Conservation (phyloP, 2,888 invertebrate genomes). For the Bibio marci region DNA sequence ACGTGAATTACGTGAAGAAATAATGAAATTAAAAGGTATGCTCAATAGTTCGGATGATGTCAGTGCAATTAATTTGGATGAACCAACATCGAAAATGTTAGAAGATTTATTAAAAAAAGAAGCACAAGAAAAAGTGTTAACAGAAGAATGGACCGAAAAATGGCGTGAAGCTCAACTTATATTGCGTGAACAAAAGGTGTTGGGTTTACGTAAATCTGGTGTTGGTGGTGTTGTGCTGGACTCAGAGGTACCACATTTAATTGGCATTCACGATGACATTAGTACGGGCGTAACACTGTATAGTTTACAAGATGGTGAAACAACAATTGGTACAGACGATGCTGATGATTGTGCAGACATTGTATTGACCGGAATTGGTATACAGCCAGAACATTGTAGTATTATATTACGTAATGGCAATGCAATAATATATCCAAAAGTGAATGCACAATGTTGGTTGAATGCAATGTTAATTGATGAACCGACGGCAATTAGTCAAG, state of each 20-base stretch:
- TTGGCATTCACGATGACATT: conserved; percentile 81
- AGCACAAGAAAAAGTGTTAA: conserved; percentile 74
- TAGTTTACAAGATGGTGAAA: conserved; percentile 80
- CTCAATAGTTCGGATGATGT: conserved; percentile 28
- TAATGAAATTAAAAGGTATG: conserved; percentile 60
- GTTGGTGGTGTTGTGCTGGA: conserved; percentile 80
- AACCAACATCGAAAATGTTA: conserved; percentile 47
- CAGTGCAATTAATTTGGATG: conserved; percentile 42
- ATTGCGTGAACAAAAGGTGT: conserved; percentile 69
- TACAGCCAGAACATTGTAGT: conserved; percentile 61
- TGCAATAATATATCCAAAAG: conserved; percentile 54
- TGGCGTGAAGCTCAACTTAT: conserved; percentile 85
- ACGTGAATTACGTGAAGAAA: conserved; percentile 68
- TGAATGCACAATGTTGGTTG: conserved; percentile 64
- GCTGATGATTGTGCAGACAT: conserved; percentile 51
- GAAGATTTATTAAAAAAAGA: conserved; percentile 80
- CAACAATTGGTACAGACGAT: conserved; percentile 67
- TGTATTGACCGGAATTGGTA: conserved; percentile 55
- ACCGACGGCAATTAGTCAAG: conserved; percentile 63
- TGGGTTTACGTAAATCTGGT: conserved; percentile 73
- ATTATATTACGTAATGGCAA: conserved; percentile 52
- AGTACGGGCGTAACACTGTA: conserved; percentile 84
- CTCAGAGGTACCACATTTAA: conserved; percentile 81
- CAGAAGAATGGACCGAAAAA: conserved; percentile 86
- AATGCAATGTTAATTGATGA: conserved; percentile 63